Base-by-base conservation (phyloP, 2,113 vertebrate species). In the Rhadina sibilatrix region DNA sequence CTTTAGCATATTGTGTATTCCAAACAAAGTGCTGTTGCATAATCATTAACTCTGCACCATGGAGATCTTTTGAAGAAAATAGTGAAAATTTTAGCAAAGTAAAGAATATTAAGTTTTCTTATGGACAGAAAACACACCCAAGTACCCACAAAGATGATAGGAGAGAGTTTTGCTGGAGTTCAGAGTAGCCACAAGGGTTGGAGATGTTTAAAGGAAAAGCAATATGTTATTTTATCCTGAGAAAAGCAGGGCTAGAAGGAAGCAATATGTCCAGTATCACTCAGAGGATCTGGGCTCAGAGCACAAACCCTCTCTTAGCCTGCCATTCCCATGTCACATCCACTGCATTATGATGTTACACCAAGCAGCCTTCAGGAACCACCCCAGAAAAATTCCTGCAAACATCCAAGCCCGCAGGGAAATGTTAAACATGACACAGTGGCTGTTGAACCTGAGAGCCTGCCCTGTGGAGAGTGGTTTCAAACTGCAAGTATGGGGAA, bases 1-100 rank as follows among this genome's bases (percentile, higher is more conserved):
- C 66, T 87, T 88, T 77, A 90, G 90, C 85, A 91, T 84, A 95
- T 70, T 95, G 91, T 95, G 82, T 90, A 90, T 88, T 94, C 94
- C 87, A 95, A 95, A 95, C 93, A 97, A 93, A 94, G 90, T 72
- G 59, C 75, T 84, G 46, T 57, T 97, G 94, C 83, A 90, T 93
- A 93, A 74, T 89, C 86, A 94, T 93, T 80, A 94, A 90, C 50
- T 76, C 82, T 37, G 79, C 75, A 65, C 64, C 77, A 44, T 0
- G 12, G 15, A 69, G 74, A 63, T 71, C 40, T 77, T 53, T 38
- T 0, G 8, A 54, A 56, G 46, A 83, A 54, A 12, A 30, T 7
- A 85, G 83, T 18, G 54, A 80, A 64, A 57, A 74, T 57, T 69
- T n/a, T 22, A 69, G 33, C 12, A 53, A 80, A 87, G 70, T 25